phyloP scores from a whole-genome alignment of 1,140 invertebrate species.

The Heterodera schachtii region DNA sequence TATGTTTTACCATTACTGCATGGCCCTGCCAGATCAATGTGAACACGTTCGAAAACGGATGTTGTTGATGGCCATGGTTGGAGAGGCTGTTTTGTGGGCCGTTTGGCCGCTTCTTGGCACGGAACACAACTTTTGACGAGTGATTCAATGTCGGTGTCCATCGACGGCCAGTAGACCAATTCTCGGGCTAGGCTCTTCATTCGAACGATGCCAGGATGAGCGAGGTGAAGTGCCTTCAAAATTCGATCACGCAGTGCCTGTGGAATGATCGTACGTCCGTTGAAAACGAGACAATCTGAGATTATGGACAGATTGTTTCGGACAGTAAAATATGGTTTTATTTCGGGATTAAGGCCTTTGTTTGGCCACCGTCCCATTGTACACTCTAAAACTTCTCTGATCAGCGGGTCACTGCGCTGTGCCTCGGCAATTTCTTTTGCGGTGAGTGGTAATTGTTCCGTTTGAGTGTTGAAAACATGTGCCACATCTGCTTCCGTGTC shows the following conservation, averaged over 20 bases:
- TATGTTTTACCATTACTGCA: conserved; percentile 5
- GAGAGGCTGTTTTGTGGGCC: not conserved
- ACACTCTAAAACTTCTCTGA: too few relatives aligned
- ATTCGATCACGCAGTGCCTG: not conserved
- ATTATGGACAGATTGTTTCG: conserved; percentile 5
- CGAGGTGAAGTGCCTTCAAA: conserved; percentile 4
- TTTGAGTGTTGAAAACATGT: too few relatives aligned
- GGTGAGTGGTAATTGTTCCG: too few relatives aligned
- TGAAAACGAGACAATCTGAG: not conserved
- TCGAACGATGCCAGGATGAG: too few relatives aligned
- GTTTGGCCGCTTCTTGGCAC: conserved; percentile 18
- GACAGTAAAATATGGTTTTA: conserved; percentile 21
- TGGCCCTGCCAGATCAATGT: too few relatives aligned
- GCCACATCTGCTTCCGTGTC: too few relatives aligned
- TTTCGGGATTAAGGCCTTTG: too few relatives aligned
- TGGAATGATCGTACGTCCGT: conserved; percentile 16
- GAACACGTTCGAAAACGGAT: too few relatives aligned
- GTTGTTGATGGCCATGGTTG: conserved; percentile 8
- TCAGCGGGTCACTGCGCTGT: too few relatives aligned
- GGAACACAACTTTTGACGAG: conserved; percentile 11
- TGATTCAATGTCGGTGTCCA: too few relatives aligned
- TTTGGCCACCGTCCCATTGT: conserved; percentile 61
- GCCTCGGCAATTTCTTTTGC: too few relatives aligned
- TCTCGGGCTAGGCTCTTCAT: conserved; percentile 5
- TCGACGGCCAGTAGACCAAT: conserved; percentile 28